Evolutionary conservation across 2,888 invertebrate species (phyloP).

Genomic region (Torymus tubicola): DNA sequence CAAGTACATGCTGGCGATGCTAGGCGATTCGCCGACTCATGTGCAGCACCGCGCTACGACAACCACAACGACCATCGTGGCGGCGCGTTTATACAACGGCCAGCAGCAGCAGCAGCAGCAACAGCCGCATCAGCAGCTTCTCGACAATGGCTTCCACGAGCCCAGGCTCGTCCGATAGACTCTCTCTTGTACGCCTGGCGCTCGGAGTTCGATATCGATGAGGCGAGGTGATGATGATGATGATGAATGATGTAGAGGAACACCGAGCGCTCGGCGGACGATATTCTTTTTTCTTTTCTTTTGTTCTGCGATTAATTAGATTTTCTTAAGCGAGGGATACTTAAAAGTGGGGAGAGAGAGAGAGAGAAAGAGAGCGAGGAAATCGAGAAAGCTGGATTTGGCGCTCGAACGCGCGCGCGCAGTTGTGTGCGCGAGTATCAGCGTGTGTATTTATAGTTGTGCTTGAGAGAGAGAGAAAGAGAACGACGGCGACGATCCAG

Average conservation of each 20-base stretch:
- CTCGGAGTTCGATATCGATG: conserved; percentile 10
- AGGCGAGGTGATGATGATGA: not conserved
- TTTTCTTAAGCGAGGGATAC: conserved; percentile 48
- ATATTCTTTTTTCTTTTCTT: conserved; percentile 16
- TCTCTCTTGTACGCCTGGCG: conserved; percentile 34
- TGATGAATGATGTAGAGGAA: not conserved
- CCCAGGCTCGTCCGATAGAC: conserved; percentile 55
- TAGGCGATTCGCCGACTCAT: conserved; percentile 72
- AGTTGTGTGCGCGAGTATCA: conserved; percentile 6
- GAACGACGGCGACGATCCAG: not conserved
- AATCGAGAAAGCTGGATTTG: not conserved
- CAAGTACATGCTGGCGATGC: conserved; percentile 74
- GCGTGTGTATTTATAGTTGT: conserved; percentile 45
- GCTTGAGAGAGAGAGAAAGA: conserved; percentile 7
- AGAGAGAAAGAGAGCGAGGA: not conserved
- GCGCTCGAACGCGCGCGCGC: not conserved
- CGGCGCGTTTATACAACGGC: conserved; percentile 41
- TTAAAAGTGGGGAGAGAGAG: conserved; percentile 20
- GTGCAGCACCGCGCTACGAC: conserved; percentile 66
- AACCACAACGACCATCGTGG: conserved; percentile 39
- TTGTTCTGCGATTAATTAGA: conserved; percentile 18
- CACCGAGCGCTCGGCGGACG: conserved; percentile 35
- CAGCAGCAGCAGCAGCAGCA: conserved; percentile 1
- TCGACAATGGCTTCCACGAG: conserved; percentile 55
- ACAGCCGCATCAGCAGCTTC: too few species aligned